Base-by-base conservation (phyloP, 2,113 vertebrate species). In the Dicaeum eximium region DNA sequence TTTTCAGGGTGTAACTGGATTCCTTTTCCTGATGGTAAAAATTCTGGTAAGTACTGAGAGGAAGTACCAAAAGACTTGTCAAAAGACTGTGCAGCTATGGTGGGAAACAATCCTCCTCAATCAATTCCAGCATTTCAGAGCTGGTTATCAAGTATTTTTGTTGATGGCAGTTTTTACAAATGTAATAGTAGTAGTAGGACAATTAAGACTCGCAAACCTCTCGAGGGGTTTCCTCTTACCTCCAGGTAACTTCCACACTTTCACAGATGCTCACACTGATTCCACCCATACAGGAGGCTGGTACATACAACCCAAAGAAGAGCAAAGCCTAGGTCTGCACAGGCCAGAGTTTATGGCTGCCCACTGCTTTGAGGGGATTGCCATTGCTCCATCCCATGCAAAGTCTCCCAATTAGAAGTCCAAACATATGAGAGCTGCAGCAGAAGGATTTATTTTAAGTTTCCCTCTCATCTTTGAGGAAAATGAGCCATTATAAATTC, bases 401-500 rank as follows among this genome's bases (percentile, higher is more conserved):
- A 40, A 45, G 27, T 35, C 42, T 69, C 81, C 53, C 70, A 80
- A 45, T 88, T 94, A 90, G n/a, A 92, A 90, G 44, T 48, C 48
- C 79, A 71, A 95, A 69, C 1, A 2, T 37, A 56, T 4, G 18
- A 70, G 47, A 80, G 35, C 80, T 78, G 51, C 48, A 80, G 88
- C 77, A 92, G 60, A 67, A 86, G 65, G 75, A 62, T 73, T 86
- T 93, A 89, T 88, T 93, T 97, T 92, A 88, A 86, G 81, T 93
- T 91, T 78, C 81, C 54, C 62, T 92, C 83, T 87, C 70, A 91
- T 79, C 88, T 88, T 92, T 3, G 48, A 86, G n/a, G 81, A 94
- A 94, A 94, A 85, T 71, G 40, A 95, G 86, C 40, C 77, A 94
- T 93, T 95, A 88, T 61, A 90, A 90, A 95, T 94, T 95, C 94